Evolutionary conservation across 2,113 vertebrate species (phyloP), one percentile per base, ranked within the genome.

Genomic region (Uria aalge): DNA sequence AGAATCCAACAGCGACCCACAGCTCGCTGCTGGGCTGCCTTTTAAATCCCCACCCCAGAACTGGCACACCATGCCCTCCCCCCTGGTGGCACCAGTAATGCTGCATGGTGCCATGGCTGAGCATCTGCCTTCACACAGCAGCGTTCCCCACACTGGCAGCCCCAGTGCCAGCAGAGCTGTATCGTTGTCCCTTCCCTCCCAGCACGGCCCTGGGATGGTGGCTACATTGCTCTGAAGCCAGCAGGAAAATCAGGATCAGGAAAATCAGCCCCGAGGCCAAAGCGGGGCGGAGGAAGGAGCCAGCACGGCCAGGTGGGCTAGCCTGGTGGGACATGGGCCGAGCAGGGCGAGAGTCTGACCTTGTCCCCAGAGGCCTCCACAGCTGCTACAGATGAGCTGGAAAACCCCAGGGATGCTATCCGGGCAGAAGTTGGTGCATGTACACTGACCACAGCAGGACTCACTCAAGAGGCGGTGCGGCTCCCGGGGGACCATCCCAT

Each of bases 391-490:
- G 12, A 47, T 45, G 36, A 95, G 80, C 50, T 72, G 67, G 75
- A 79, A 89, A 85, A 34, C 15, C 38, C 38, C 38, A 53, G 10
- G 34, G 47, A 67, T 52, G 47, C 48, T 60, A 16, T 41, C 78
- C 4, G 4, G 57, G 52, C 60, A 90, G 52, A 57, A 75, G 60
- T 24, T 1, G 6, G 50, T 0, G 0, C n/a, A 30, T 86, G 53
- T 57, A 77, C 40, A 71, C 32, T 47, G 68, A 71, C 36, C 40
- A 71, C 64, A 85, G 68, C 63, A 81, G 45, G 73, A 84, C 43
- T 84, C n/a, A 16, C 59, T 74, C 0, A 0, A 50, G 55, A 59
- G 68, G 38, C 2, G 2, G 64, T 77, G 84, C 0, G 1, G 21
- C 38, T 74, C n/a, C 88, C 63, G 27, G 16, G 15, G 40, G 45